Conservation (phyloP, 92 coral and sea anemone genomes). For the Porites divaricata region DNA sequence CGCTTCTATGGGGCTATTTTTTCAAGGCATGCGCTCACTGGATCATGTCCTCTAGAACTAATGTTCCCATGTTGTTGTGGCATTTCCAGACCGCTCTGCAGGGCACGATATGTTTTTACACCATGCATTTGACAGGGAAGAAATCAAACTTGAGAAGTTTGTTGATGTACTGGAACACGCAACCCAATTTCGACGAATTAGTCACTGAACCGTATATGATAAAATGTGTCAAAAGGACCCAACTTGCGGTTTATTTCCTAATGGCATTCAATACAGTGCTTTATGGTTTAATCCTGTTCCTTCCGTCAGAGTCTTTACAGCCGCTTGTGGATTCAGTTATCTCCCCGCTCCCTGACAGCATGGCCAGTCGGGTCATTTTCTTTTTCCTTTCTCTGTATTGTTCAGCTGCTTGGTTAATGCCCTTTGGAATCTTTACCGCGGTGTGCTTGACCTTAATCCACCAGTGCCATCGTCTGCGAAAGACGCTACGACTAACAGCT, state of each 20-base stretch:
- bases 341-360: constrained; percentile 31
- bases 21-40: constrained; percentile 13
- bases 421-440: constrained; percentile 45
- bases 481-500: constrained; percentile 44
- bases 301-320: constrained; percentile 26
- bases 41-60: background rate
- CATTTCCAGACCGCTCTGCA: constrained; percentile 37
- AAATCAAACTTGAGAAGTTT: constrained; percentile 43
- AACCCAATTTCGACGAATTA: constrained; percentile 49
- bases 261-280: constrained; percentile 40
- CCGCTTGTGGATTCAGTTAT: constrained; percentile 8
- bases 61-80: constrained; percentile 30
- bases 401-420: constrained; percentile 54
- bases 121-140: constrained; percentile 21
- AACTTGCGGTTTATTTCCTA: background rate
- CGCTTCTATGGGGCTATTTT: constrained; percentile 40
- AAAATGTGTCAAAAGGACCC: constrained; percentile 13
- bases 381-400: constrained; percentile 11
- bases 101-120: constrained; percentile 45
- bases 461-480: constrained; percentile 38
- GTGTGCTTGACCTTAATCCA: constrained; percentile 41
- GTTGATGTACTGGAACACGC: constrained; percentile 48
- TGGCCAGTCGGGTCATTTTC: background rate
- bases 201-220: constrained; percentile 34
- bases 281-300: constrained; percentile 28